Base-by-base conservation (phyloP, 1,140 invertebrate species). In the Frieseomelitta varia region DNA sequence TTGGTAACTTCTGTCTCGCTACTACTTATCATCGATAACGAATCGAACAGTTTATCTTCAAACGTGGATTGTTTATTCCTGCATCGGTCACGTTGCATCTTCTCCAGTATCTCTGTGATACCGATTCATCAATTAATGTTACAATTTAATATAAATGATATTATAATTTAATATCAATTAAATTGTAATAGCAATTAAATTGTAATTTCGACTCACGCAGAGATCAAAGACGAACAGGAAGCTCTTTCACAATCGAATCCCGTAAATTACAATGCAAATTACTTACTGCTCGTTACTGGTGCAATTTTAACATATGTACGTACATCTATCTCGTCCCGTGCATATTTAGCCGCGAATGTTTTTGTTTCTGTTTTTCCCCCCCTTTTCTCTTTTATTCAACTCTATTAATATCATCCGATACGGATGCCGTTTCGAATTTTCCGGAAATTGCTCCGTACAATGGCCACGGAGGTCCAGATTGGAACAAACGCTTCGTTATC, bases 401-500 rank as follows among this genome's bases (percentile, higher is more conserved):
- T 61, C n/a, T 4, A 21, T 61, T 30, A 39, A 74, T 34, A 58
- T 58, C 30, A 21, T 4, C 1, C 14, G 74, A 58, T 58, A 39
- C 74, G 55, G 4, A 34, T 27, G 0, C 27, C 6, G 21, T 58
- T 47, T 61, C 21, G 73, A 75, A 56, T 65, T 65, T 47, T 47
- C 51, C 61, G 24, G n/a, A 67, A 78, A 78, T 67, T 34, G 21
- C 61, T 0, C 61, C 24, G 17, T 24, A 21, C 10, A 65, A 78
- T 67, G 65, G 47, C 27, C 39, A n/a, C 76, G 27, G 0, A 30
- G 19, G 55, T n/a, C 24, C 34, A 19, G 24, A 21, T 61, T 24
- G 30, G 27, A 27, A 27, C 30, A 21, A 76, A 76, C 19, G 74
- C 74, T 58, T 75, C 74, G 74, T 76, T 76, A 76, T 61, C 74